Conservation (phyloP, 2,797 vertebrate genomes). For the Simalia tracyae region DNA sequence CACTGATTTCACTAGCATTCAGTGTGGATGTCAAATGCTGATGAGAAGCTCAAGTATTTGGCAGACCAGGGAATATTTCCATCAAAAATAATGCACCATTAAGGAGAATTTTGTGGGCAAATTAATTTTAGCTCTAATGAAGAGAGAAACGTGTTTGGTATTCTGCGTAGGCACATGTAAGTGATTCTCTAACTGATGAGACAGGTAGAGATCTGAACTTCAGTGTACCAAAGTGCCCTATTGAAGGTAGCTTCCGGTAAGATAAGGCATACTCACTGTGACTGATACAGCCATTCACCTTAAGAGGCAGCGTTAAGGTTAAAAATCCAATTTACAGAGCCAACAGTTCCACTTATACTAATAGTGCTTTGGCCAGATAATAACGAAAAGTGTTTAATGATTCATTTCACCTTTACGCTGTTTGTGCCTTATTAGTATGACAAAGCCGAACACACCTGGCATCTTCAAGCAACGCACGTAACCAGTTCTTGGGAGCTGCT, state of each 20-base stretch:
- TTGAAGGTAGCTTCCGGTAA: neutral
- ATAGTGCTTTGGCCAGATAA: neutral
- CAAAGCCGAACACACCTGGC: neutral
- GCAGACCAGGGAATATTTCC: neutral
- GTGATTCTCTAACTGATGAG: neutral
- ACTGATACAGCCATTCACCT: neutral
- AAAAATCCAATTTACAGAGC: slow-evolving; percentile 39
- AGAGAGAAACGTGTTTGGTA: neutral
- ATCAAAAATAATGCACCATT: neutral
- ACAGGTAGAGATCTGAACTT: neutral
- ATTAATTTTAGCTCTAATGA: neutral
- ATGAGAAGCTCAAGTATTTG: neutral
- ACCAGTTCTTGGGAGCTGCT: neutral
- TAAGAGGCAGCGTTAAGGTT: slow-evolving; percentile 20
- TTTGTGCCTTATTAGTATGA: slow-evolving; percentile 11
- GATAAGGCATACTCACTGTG: neutral
- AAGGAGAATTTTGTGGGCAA: neutral
- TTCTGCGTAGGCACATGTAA: neutral
- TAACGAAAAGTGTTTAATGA: slow-evolving; percentile 16
- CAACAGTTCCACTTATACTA: slow-evolving; percentile 9
- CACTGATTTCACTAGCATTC: neutral
- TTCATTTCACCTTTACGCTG: slow-evolving; percentile 16
- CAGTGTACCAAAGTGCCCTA: neutral
- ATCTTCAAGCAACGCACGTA: slow-evolving; percentile 4
- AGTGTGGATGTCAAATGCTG: neutral